Conservation (phyloP, 2,797 vertebrate species). For the Mallotus villosus region DNA sequence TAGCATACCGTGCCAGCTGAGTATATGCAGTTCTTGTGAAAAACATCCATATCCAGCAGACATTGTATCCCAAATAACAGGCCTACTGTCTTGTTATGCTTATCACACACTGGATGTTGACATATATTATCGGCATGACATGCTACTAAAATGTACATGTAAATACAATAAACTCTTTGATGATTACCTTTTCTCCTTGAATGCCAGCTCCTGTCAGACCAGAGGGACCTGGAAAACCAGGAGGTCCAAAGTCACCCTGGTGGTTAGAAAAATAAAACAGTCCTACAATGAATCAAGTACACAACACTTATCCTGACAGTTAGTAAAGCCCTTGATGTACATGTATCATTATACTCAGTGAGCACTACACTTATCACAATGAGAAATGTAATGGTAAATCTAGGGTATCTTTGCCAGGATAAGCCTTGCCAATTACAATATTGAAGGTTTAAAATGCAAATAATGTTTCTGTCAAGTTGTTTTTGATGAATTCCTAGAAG, state of each 20-base stretch:
- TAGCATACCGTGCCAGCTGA: background rate
- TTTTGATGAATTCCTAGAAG: background rate
- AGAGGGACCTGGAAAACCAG: constrained; percentile 78
- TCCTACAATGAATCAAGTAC: background rate
- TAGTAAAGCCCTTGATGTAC: background rate
- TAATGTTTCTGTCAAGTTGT: background rate
- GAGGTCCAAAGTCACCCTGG: constrained; percentile 82
- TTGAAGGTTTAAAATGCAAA: constrained; percentile 11
- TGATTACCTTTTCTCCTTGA: constrained; percentile 81
- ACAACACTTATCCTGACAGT: background rate
- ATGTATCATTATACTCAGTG: constrained; percentile 31
- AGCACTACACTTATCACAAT: constrained; percentile 27
- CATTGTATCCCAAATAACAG: background rate
- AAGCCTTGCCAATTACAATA: background rate
- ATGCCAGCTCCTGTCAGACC: constrained; percentile 80
- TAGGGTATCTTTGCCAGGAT: constrained; percentile 23
- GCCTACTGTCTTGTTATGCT: background rate
- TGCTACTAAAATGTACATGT: too few relatives aligned
- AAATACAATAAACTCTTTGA: background rate
- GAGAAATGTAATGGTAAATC: constrained; percentile 18
- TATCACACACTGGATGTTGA: too few relatives aligned
- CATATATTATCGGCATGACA: too few relatives aligned
- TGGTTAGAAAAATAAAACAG: constrained; percentile 25
- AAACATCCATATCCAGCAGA: background rate
- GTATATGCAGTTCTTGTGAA: background rate